phyloP scores from a whole-genome alignment of 2,797 vertebrate genomes.

The Tokudaia muenninki region DNA sequence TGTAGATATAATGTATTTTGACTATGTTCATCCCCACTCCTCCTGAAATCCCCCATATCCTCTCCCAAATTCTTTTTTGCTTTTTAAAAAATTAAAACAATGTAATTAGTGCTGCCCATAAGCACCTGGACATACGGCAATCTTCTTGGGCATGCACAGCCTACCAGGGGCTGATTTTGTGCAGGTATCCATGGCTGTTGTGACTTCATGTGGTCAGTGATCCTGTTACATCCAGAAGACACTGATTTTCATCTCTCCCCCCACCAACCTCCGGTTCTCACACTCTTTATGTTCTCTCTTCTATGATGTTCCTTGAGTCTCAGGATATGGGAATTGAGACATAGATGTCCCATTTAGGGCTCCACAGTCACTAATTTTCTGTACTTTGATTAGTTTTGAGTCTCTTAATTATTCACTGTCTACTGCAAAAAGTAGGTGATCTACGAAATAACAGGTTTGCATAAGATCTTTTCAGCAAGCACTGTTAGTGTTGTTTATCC shows the following conservation, averaged over 20 bases:
- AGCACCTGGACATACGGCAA: background rate
- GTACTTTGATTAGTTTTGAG: background rate
- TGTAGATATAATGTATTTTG: background rate
- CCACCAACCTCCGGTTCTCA: background rate
- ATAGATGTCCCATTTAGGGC: background rate
- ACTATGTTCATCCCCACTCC: background rate
- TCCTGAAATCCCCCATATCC: background rate
- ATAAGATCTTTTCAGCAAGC: background rate
- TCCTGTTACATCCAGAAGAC: background rate
- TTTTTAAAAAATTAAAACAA: background rate
- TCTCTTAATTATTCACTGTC: background rate
- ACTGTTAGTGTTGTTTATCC: background rate
- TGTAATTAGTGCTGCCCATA: background rate
- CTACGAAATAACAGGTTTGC: background rate
- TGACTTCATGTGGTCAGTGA: background rate
- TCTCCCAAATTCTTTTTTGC: background rate
- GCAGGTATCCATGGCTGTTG: background rate
- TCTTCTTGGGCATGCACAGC: background rate
- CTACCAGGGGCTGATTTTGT: background rate
- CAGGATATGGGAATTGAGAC: background rate
- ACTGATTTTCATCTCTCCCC: background rate
- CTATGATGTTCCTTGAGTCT: background rate
- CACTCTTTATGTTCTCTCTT: background rate
- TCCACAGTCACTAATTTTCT: background rate
- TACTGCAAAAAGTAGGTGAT: background rate